These are phyloP conservation scores for Aporrectodea caliginosa DNA, from an alignment of 1,140 invertebrate species.

Conservation along the genomic window DNA sequence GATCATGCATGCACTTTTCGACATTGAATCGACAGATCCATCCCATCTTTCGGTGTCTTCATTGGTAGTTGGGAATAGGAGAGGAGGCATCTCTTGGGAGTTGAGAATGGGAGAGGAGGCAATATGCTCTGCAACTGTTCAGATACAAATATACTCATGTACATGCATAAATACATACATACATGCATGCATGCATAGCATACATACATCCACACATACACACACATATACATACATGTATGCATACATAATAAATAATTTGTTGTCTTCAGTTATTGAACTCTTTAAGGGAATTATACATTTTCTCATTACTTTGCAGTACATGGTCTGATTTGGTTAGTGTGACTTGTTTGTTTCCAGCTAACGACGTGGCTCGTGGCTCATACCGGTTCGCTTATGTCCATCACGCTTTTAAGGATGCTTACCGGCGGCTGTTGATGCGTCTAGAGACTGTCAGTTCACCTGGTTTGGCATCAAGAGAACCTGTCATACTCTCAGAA, in stretches of 20 bases:
- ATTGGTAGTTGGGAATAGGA: too few species aligned
- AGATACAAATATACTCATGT: not conserved
- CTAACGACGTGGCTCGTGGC: slow-evolving; percentile 11
- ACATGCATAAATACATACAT: too few species aligned
- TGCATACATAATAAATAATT: not conserved
- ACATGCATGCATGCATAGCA: too few species aligned
- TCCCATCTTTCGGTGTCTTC: too few species aligned
- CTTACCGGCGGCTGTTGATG: not conserved
- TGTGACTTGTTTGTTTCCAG: not conserved
- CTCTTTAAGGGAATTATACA: not conserved
- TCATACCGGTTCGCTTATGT: slow-evolving; percentile 16
- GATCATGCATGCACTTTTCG: too few species aligned
- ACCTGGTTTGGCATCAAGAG: not conserved
- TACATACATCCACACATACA: slow-evolving; percentile 8
- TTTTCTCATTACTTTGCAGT: not conserved
- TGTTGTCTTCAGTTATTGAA: not conserved
- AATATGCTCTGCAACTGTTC: not conserved
- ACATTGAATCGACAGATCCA: too few species aligned
- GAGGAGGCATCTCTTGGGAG: too few species aligned
- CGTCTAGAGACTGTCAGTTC: not conserved
- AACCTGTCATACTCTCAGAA: not conserved
- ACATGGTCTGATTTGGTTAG: not conserved
- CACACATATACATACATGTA: slow-evolving; percentile 5
- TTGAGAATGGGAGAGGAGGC: too few species aligned
- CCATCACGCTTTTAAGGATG: slow-evolving; percentile 6